These are phyloP conservation scores for Leucoptera coffeella DNA, from an alignment of 2,888 invertebrate species.

Conservation along the genomic window DNA sequence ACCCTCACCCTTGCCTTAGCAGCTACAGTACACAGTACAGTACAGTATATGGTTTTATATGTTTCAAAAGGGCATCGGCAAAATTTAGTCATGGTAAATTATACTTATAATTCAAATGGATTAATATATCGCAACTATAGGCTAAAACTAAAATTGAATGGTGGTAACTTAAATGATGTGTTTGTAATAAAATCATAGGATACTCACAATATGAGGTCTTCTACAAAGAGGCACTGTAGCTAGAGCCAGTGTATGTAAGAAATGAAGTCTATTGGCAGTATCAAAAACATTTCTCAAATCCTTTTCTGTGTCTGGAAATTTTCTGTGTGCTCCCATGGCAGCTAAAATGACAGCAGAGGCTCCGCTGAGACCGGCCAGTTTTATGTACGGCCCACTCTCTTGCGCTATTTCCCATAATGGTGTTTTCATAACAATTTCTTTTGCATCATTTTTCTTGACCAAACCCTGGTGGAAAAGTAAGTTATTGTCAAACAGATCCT, in stretches of 20 bases:
- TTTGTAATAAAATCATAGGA: no score
- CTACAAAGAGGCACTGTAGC: conserved; percentile 74
- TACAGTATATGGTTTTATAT: no score
- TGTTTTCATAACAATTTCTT: conserved; percentile 21
- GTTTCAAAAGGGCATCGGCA: no score
- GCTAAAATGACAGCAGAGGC: conserved; percentile 83
- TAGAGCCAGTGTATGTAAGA: conserved; percentile 79
- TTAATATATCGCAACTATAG: no score
- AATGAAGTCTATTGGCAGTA: conserved; percentile 82
- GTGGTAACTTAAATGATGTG: not conserved
- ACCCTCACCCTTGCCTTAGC: no score
- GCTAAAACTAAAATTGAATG: not conserved
- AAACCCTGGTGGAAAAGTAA: no score
- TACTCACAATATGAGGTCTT: conserved; percentile 69
- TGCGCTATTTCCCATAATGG: conserved; percentile 61
- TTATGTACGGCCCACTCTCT: conserved; percentile 59
- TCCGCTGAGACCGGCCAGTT: conserved; percentile 83
- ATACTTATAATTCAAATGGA: no score
- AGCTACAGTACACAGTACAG: no score
- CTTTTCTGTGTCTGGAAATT: conserved; percentile 57
- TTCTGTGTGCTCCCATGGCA: conserved; percentile 63
- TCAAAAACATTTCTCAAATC: conserved; percentile 76
- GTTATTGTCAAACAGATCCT: no score
- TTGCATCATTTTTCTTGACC: no score
- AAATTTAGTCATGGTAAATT: no score